Conservation (phyloP, 2,888 invertebrate species). For the Exocentrus adspersus region DNA sequence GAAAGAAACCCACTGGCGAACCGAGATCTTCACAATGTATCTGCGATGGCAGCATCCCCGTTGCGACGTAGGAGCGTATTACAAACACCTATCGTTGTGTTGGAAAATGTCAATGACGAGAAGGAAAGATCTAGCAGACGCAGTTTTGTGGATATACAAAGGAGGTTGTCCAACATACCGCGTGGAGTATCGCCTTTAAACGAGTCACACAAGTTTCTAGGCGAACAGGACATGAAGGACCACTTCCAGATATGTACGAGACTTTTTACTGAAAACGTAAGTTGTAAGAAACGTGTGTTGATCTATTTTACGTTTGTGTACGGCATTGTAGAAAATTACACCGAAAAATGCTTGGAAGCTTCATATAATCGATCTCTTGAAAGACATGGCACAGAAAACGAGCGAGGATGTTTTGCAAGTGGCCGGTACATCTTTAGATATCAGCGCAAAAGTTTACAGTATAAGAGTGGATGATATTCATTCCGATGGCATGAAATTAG, state of each 20-base stretch:
- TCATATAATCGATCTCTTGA: constrained; percentile 87
- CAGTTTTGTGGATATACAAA: constrained; percentile 41
- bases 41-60: constrained; percentile 24
- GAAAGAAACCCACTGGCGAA: background rate
- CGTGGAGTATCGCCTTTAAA: constrained; percentile 32
- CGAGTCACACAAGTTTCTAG: constrained; percentile 46
- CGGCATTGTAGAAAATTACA: constrained; percentile 84
- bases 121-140: constrained; percentile 44
- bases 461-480: constrained; percentile 88
- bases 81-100: constrained; percentile 3
- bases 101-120: constrained; percentile 42
- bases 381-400: constrained; percentile 73
- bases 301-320: no score
- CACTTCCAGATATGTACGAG: constrained; percentile 81
- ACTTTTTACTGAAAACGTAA: constrained; percentile 82
- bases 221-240: constrained; percentile 68
- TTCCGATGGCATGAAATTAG: constrained; percentile 81
- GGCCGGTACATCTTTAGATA: constrained; percentile 87
- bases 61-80: constrained; percentile 23
- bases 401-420: constrained; percentile 81
- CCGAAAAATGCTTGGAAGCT: constrained; percentile 90
- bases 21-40: constrained; percentile 21
- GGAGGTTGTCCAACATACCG: constrained; percentile 35
- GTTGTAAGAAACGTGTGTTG: constrained; percentile 47
- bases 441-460: constrained; percentile 78